Percentiles rank a stretch among this genome's conserved stretches.
Conservation (phyloP, 2,888 invertebrate genomes). For the Tetropium fuscum region DNA sequence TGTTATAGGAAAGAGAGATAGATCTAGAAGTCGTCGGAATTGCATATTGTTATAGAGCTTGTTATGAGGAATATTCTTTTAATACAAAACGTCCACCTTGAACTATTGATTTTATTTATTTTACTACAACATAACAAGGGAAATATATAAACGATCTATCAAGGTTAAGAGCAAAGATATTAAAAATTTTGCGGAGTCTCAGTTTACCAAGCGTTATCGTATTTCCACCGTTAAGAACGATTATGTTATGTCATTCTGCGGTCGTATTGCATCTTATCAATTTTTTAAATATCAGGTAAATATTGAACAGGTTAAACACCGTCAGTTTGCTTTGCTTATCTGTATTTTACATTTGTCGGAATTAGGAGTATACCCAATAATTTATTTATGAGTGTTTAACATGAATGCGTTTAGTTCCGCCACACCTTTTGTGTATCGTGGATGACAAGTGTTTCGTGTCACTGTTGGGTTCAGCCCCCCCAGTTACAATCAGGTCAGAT, state of each 20-base stretch:
- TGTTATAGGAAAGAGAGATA: constrained; percentile 6
- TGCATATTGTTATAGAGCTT: not conserved
- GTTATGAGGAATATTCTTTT: constrained; percentile 3
- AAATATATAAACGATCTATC: constrained; percentile 14
- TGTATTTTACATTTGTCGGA: constrained; percentile 14
- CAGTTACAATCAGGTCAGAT: constrained; percentile 15
- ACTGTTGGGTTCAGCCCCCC: constrained; percentile 10
- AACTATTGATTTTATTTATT: constrained; percentile 17
- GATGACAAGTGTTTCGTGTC: constrained; percentile 22
- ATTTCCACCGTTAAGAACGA: constrained; percentile 14
- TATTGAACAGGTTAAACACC: constrained; percentile 28
- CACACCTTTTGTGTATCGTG: constrained; percentile 21
- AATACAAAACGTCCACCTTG: constrained; percentile 12
- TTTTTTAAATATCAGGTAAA: constrained; percentile 25
- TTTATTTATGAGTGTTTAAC: constrained; percentile 24
- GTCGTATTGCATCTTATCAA: constrained; percentile 26
- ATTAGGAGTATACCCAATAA: constrained; percentile 18
- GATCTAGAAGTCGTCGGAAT: not conserved
- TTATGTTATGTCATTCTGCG: constrained; percentile 19
- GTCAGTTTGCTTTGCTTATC: constrained; percentile 24
- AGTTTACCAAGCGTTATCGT: constrained; percentile 12
- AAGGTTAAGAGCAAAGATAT: constrained; percentile 18
- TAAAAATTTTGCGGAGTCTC: constrained; percentile 20
- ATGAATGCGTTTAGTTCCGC: constrained; percentile 7
- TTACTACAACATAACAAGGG: constrained; percentile 8